Evolutionary conservation across 1,140 invertebrate genomes (phyloP), one percentile per base, ranked within the genome.

Genomic region (Lineus longissimus): DNA sequence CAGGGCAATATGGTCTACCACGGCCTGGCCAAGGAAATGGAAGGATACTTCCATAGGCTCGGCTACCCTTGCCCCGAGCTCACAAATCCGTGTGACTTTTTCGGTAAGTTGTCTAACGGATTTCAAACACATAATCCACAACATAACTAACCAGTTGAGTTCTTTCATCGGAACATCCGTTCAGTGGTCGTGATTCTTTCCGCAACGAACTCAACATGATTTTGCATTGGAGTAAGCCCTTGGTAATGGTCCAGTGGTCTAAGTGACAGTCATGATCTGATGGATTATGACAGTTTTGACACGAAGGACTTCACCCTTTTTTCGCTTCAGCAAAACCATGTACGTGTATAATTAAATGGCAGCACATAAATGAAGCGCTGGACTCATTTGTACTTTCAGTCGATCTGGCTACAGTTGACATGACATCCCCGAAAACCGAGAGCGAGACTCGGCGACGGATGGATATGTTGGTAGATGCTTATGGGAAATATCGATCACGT

Each of bases 41-140:
- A 76, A 13, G 22, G 60, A 11, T 76, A 77, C 59, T 77, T 77
- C 65, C 72, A 71, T 2, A 59, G 55, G 23, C 69, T 76, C 1
- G 74, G 72, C 2, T 71, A 68, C 59, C 75, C 75, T 0, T 78
- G 76, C 63, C 76, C 75, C 0, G 63, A 70, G 22, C 69, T 72
- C 31, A 78, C 74, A 0, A 78, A 78, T 56, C 76, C 76, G 15
- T 75, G 74, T 62, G 76, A 78, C 55, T 76, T 64, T 56, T 78
- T 74, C 62, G 70, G 76, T 78, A 65, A 67, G 68, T 55, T 9
- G 0, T 11, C 23, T 33, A 23, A 19, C 25, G 9, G 41, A 33
- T 15, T 7, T 17, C 17, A 45, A 23, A 9, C 25, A 6, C 43
- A 33, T 17, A n/a, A n/a, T n/a, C n/a, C n/a, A n/a, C n/a, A n/a